These are phyloP conservation scores for Tyria jacobaeae DNA, from an alignment of 2,888 invertebrate genomes.

Conservation along the genomic window DNA sequence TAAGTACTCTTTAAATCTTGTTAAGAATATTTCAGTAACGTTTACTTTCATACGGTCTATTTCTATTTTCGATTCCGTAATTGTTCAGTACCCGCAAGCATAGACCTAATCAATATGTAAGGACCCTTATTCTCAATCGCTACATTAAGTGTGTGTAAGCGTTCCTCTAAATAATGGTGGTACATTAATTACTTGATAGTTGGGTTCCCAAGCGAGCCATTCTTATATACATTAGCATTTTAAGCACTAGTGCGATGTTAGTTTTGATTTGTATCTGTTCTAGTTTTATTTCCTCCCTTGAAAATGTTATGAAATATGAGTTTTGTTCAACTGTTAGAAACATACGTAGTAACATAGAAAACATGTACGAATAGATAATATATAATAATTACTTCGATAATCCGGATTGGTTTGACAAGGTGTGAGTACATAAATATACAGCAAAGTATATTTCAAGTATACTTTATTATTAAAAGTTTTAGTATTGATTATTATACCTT, in stretches of 20 bases:
- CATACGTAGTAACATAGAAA: too few species aligned
- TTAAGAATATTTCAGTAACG: too few species aligned
- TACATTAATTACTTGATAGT: slow-evolving; percentile 54
- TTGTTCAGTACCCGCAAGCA: background rate
- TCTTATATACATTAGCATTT: slow-evolving; percentile 51
- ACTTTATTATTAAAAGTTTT: too few species aligned
- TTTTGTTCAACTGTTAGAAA: background rate
- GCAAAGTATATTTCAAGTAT: too few species aligned
- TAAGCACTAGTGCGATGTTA: slow-evolving; percentile 47
- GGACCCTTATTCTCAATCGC: slow-evolving; percentile 27
- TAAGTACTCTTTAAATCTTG: too few species aligned
- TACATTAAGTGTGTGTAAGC: slow-evolving; percentile 47
- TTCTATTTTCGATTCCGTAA: too few species aligned
- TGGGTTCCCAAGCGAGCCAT: slow-evolving; percentile 47
- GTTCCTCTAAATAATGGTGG: slow-evolving; percentile 52
- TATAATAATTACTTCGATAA: background rate
- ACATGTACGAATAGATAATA: background rate
- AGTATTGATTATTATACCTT: too few species aligned
- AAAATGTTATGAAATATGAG: background rate
- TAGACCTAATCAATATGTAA: background rate
- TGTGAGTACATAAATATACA: too few species aligned
- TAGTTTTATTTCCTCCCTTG: slow-evolving; percentile 21
- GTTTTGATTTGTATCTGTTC: slow-evolving; percentile 48
- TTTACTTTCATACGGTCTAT: too few species aligned
- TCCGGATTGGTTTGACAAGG: background rate